phyloP scores from a whole-genome alignment of 1,140 invertebrate species.

The Chionoecetes opilio region DNA sequence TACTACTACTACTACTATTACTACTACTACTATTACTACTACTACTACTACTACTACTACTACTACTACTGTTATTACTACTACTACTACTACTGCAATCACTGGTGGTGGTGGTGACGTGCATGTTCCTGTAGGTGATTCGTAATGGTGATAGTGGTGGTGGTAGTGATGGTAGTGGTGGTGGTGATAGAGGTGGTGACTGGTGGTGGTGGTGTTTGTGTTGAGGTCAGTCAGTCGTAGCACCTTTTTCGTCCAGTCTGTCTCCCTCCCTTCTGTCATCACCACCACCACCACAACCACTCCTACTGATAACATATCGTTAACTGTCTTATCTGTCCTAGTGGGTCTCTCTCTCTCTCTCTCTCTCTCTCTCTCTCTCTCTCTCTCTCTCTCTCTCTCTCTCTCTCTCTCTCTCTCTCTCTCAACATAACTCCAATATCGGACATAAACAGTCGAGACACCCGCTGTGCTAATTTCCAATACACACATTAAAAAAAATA shows the following conservation, averaged over 20 bases:
- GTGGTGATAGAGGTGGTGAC: background rate
- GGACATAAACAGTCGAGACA: no score
- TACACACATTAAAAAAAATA: no score
- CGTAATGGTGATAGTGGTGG: background rate
- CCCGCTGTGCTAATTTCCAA: no score
- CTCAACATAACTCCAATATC: no score
- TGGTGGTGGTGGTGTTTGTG: background rate
- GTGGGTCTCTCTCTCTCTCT: background rate
- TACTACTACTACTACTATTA: no score
- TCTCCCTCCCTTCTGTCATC: background rate
- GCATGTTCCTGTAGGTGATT: background rate
- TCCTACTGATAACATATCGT: background rate
- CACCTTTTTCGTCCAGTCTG: background rate
- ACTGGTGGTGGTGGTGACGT: background rate
- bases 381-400: no score
- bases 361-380: no score
- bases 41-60: no score
- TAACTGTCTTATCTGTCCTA: background rate
- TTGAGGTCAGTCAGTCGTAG: background rate
- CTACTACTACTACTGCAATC: no score
- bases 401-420: no score
- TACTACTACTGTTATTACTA: no score
- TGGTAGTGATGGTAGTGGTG: background rate
- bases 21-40: no score
- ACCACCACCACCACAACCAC: constrained; percentile 2